A percentile compares a stretch with the other conserved stretches of the same genome.
These are phyloP conservation scores for Mechanitis messenoides DNA, from an alignment of 2,888 invertebrate genomes.

Conservation along the genomic window DNA sequence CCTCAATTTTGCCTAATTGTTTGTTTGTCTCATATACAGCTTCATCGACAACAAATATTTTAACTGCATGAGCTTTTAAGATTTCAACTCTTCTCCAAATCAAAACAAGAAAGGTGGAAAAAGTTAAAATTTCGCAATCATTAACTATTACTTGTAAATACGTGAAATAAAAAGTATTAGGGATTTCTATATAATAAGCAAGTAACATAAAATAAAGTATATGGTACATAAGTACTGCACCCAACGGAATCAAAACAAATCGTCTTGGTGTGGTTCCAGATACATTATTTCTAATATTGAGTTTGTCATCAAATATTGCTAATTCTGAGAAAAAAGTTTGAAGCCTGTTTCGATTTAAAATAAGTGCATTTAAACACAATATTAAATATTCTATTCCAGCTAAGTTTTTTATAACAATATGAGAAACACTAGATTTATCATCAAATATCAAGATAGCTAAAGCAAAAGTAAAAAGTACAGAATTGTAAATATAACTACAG, in stretches of 20 bases:
- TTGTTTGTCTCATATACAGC: not conserved
- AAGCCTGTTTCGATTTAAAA: slow-evolving; percentile 12
- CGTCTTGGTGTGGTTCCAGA: slow-evolving; percentile 1
- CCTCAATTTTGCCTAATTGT: not conserved
- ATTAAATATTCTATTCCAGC: slow-evolving; percentile 17
- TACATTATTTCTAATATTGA: slow-evolving; percentile 12
- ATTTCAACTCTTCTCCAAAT: slow-evolving; percentile 22
- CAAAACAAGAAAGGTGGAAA: slow-evolving; percentile 18
- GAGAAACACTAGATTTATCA: not conserved
- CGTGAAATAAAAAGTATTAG: slow-evolving; percentile 9
- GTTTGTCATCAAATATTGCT: slow-evolving; percentile 15
- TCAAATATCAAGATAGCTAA: slow-evolving; percentile 2
- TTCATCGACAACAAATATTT: slow-evolving; percentile 8
- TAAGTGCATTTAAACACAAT: slow-evolving; percentile 10
- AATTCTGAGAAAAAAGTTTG: slow-evolving; percentile 15
- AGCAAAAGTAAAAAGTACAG: slow-evolving; percentile 8
- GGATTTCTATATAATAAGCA: not conserved
- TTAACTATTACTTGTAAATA: slow-evolving; percentile 21
- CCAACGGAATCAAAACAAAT: slow-evolving; percentile 10
- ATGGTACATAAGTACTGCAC: slow-evolving; percentile 8
- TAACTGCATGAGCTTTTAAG: slow-evolving; percentile 20
- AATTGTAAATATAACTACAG: slow-evolving; percentile 16
- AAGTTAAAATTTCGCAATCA: slow-evolving; percentile 24
- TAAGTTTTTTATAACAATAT: slow-evolving; percentile 12
- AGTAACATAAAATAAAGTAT: not conserved